phyloP scores from a whole-genome alignment of 2,888 invertebrate species.

The Tenthredo distinguenda region DNA sequence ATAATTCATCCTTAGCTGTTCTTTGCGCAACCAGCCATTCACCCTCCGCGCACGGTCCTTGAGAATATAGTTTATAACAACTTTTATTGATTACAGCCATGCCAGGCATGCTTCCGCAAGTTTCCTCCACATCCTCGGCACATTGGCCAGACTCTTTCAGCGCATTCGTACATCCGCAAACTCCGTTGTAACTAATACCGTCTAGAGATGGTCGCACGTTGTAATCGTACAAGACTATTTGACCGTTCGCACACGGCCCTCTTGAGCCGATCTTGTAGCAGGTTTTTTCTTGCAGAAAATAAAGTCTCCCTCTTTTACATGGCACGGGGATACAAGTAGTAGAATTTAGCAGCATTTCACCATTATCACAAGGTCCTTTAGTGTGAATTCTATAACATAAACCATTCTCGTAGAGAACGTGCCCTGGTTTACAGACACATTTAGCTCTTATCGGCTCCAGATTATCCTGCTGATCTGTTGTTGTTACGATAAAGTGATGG shows the following conservation, averaged over 20 bases:
- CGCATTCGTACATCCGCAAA: conserved; percentile 85
- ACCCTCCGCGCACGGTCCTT: conserved; percentile 87
- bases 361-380: conserved; percentile 86
- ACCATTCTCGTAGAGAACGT: conserved; percentile 83
- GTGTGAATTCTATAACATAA: conserved; percentile 90
- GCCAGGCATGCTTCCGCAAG: conserved; percentile 82
- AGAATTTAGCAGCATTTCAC: conserved; percentile 85
- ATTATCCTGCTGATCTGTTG: conserved; percentile 61
- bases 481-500: conserved; percentile 84
- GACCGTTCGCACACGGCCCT: conserved; percentile 87
- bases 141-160: conserved; percentile 73
- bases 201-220: conserved; percentile 88
- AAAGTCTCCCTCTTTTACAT: conserved; percentile 87
- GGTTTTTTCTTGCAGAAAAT: conserved; percentile 86
- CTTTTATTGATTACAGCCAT: conserved; percentile 84
- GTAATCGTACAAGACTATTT: conserved; percentile 90
- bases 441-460: conserved; percentile 77
- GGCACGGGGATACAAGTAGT: conserved; percentile 86
- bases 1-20: conserved; percentile 69
- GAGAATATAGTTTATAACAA: conserved; percentile 89
- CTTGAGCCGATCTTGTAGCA: conserved; percentile 89
- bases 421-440: conserved; percentile 86
- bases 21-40: conserved; percentile 85
- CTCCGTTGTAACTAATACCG: conserved; percentile 90
- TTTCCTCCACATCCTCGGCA: conserved; percentile 71